These are phyloP conservation scores for Miltochrista miniata DNA, from an alignment of 2,888 invertebrate genomes.

Conservation along the genomic window DNA sequence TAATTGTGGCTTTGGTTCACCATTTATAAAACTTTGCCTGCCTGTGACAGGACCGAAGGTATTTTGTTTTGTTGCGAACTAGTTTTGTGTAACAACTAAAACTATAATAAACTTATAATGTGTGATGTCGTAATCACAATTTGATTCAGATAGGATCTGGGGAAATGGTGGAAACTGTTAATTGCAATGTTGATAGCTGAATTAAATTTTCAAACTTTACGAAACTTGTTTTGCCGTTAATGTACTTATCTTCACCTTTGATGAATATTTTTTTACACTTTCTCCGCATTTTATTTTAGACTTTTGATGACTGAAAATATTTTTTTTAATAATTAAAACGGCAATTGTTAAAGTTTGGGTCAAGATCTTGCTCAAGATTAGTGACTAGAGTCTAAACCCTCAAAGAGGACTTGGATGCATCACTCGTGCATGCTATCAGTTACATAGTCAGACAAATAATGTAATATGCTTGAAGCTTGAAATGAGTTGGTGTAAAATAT, in stretches of 20 bases:
- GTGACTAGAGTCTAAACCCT: no score
- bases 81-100: not conserved
- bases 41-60: not conserved
- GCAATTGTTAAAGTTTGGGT: no score
- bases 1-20: constrained; percentile 7
- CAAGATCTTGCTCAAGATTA: no score
- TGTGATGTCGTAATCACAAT: not conserved
- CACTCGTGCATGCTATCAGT: no score
- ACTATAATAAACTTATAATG: not conserved
- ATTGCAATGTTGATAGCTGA: not conserved
- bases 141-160: not conserved
- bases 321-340: no score
- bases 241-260: not conserved
- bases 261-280: no score
- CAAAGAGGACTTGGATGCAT: no score
- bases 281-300: no score
- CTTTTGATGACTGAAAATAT: no score
- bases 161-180: not conserved
- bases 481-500: no score
- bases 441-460: no score
- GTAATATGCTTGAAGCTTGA: no score
- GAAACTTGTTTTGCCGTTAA: not conserved
- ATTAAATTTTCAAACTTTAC: not conserved
- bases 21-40: not conserved
- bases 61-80: not conserved